Conservation (phyloP, 2,888 invertebrate genomes). For the Sarcophaga carnaria region DNA sequence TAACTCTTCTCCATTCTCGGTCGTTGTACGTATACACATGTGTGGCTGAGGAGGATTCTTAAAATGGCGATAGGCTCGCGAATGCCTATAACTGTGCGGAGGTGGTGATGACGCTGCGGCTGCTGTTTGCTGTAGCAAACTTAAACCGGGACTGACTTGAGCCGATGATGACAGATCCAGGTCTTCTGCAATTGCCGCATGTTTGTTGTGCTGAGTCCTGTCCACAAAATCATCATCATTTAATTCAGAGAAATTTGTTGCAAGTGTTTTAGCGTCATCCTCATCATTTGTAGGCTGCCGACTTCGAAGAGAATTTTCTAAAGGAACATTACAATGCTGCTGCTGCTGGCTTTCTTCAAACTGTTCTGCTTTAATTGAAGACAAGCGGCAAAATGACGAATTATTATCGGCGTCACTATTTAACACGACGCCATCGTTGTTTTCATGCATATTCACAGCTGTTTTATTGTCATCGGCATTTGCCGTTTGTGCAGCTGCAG, state of each 20-base stretch:
- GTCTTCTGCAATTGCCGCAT: neutral
- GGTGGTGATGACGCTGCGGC: conserved; percentile 81
- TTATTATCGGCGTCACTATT: conserved; percentile 3
- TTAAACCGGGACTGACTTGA: conserved; percentile 60
- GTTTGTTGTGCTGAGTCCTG: neutral
- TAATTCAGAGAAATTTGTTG: neutral
- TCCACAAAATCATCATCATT: neutral
- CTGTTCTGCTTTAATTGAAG: conserved; percentile 26
- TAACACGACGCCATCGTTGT: neutral
- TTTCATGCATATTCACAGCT: neutral
- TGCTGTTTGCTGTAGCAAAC: conserved; percentile 53
- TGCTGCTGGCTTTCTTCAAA: neutral
- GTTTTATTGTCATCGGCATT: neutral
- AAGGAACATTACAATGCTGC: conserved; percentile 36
- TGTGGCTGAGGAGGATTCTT: conserved; percentile 90
- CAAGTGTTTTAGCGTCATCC: neutral
- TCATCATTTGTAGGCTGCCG: neutral
- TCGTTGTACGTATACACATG: conserved; percentile 87
- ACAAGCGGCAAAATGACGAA: conserved; percentile 46
- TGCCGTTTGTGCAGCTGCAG: conserved; percentile 11
- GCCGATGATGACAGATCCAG: neutral
- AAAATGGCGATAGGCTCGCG: conserved; percentile 86
- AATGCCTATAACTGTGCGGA: conserved; percentile 84
- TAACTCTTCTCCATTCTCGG: conserved; percentile 83
- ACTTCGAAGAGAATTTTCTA: conserved; percentile 23